A percentile compares a stretch with the other conserved stretches of the same genome.
Evolutionary conservation across 2,113 vertebrate genomes (phyloP).

Genomic region (Castor canadensis): DNA sequence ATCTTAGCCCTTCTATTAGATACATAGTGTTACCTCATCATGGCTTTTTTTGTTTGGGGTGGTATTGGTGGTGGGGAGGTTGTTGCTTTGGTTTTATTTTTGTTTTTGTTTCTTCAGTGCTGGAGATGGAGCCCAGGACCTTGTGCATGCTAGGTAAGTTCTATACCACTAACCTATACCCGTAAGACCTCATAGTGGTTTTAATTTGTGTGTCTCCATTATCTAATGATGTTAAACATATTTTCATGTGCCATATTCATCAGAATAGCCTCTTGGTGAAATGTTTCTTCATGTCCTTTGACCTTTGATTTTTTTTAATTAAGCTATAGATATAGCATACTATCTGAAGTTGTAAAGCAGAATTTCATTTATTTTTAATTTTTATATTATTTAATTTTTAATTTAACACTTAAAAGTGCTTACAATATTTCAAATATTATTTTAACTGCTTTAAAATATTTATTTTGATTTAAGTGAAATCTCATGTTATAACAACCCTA

Average conservation of each 20-base stretch:
- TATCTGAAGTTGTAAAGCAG: background rate
- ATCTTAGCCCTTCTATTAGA: background rate
- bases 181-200: background rate
- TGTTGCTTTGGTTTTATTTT: too few species aligned
- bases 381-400: background rate
- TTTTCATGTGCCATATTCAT: constrained; percentile 25
- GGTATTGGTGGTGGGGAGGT: too few species aligned
- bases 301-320: background rate
- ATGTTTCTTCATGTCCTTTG: background rate
- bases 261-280: background rate
- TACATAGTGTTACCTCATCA: too few species aligned
- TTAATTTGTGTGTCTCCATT: background rate
- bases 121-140: too few species aligned
- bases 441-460: constrained; percentile 16
- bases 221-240: background rate
- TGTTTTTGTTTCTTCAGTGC: too few species aligned
- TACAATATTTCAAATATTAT: background rate
- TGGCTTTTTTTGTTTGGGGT: too few species aligned
- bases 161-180: too few species aligned
- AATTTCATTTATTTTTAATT: constrained; percentile 26
- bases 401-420: constrained; percentile 2
- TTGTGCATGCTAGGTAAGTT: too few species aligned
- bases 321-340: background rate
- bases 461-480: background rate
- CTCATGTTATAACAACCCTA: background rate